Evolutionary conservation across 2,888 invertebrate genomes (phyloP).

Genomic region (Dastarcus helophoroides): DNA sequence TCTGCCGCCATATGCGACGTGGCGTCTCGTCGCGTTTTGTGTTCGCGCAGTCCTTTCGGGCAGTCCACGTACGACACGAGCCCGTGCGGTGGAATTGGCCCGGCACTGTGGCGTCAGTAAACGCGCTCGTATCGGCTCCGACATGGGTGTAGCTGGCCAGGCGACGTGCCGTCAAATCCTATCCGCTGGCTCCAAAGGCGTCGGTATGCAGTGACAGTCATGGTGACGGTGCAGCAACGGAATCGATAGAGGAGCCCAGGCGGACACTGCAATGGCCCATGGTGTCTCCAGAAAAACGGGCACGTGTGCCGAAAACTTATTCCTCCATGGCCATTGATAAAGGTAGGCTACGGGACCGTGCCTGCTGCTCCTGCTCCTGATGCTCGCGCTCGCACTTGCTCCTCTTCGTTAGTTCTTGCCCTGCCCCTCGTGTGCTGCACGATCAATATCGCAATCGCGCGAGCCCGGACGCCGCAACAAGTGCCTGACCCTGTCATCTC

Average conservation of each 20-base stretch:
- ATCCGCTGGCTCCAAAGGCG: not conserved
- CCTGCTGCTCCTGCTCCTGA: slow-evolving; percentile 12
- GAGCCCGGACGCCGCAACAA: slow-evolving; percentile 10
- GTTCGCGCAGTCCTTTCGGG: slow-evolving; percentile 14
- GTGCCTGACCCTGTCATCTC: slow-evolving; percentile 8
- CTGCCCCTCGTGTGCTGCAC: slow-evolving; percentile 8
- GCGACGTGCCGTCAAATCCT: not conserved
- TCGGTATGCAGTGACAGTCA: slow-evolving; percentile 14
- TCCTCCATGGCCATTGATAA: slow-evolving; percentile 39
- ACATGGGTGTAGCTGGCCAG: not conserved
- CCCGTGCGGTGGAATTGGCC: slow-evolving; percentile 16
- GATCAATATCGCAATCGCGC: slow-evolving; percentile 11
- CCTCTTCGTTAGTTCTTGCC: slow-evolving; percentile 6
- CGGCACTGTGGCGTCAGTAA: not conserved
- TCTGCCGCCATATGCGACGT: too few relatives aligned
- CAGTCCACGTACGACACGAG: slow-evolving; percentile 21
- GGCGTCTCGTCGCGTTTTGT: slow-evolving; percentile 15
- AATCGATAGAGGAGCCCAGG: slow-evolving; percentile 10
- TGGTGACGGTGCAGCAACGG: slow-evolving; percentile 17
- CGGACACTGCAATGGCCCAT: slow-evolving; percentile 9
- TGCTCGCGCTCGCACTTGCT: slow-evolving; percentile 7
- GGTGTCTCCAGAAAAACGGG: slow-evolving; percentile 21
- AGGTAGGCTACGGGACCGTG: slow-evolving; percentile 28
- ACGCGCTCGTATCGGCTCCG: not conserved
- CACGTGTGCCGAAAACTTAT: slow-evolving; percentile 35